Conservation (phyloP, 92 coral and sea anemone genomes). For the Phenganax subtilis region DNA sequence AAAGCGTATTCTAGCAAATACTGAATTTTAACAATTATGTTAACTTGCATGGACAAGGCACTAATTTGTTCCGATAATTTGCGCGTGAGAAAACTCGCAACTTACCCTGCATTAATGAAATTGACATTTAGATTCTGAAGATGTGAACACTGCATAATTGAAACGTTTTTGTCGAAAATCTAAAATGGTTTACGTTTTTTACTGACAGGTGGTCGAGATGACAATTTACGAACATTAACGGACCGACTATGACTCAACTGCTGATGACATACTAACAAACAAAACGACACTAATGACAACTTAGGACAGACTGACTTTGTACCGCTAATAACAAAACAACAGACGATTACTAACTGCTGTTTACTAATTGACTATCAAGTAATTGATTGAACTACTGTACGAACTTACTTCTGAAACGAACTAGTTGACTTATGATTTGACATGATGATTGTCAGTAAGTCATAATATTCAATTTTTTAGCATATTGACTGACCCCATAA, state of each 20-base stretch:
- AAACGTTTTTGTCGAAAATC: not conserved
- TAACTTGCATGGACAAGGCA: no score
- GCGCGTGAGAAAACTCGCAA: constrained; percentile 26
- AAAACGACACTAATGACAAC: not conserved
- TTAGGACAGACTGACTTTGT: not conserved
- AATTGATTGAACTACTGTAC: not conserved
- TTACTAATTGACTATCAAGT: not conserved
- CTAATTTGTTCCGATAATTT: not conserved
- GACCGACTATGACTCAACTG: not conserved
- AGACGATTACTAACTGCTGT: not conserved
- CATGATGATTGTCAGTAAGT: not conserved
- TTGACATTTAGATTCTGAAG: not conserved
- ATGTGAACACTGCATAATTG: not conserved
- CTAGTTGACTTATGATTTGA: not conserved
- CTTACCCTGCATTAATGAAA: not conserved
- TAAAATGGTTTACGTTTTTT: not conserved
- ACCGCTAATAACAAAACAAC: not conserved
- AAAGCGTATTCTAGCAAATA: no score
- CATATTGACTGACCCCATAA: no score
- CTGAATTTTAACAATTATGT: no score
- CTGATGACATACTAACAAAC: not conserved
- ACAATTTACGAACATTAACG: constrained; percentile 22
- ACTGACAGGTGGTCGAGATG: constrained; percentile 1
- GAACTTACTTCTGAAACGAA: not conserved
- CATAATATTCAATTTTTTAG: no score